Evolutionary conservation across 1,140 invertebrate genomes (phyloP), one percentile per base, ranked within the genome.

Genomic region (Philopotamus ludificatus): DNA sequence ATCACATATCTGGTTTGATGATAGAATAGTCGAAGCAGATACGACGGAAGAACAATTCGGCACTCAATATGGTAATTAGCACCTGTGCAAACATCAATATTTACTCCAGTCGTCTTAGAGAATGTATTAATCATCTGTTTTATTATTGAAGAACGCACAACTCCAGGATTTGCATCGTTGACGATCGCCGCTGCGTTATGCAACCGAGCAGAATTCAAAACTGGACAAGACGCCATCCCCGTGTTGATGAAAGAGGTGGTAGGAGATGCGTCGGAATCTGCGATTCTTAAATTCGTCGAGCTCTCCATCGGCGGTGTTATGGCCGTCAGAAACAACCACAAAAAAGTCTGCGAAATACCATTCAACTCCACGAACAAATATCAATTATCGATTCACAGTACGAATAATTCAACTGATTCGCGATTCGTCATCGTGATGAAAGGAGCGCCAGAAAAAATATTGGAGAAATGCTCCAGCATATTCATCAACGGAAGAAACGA

Each of bases 281-380:
- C 96, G 69, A 82, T 99, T 20, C 84, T 99, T 55, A 98, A 98
- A 78, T 98, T 94, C 78, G 95, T 97, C 87, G 96, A 98, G 85
- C 81, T 97, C 47, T 93, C 93, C 41, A 83, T 96, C 21, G 94
- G 95, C 21, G 92, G 97, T 76, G 93, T 98, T 0, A 86, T 92
- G 81, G 87, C 88, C 16, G 94, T 94, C 73, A 83, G 97, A 67
- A 87, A 88, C 68, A 86, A 89, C 49, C 97, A 99, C 80, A 93
- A 90, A 82, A 99, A 99, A 83, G 89, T 95, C 47, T 93, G 91
- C 79, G 97, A 99, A 84, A 89, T 99, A 79, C 97, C 97, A 22
- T 99, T 99, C 87, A 99, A 99, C 81, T 99, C 97, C 0, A 97
- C 95, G 70, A 99, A 99, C 80, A 99, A 99, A 80, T 99, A 97